Base-by-base conservation (phyloP, 2,797 vertebrate species). In the Lithobates sylvaticus region DNA sequence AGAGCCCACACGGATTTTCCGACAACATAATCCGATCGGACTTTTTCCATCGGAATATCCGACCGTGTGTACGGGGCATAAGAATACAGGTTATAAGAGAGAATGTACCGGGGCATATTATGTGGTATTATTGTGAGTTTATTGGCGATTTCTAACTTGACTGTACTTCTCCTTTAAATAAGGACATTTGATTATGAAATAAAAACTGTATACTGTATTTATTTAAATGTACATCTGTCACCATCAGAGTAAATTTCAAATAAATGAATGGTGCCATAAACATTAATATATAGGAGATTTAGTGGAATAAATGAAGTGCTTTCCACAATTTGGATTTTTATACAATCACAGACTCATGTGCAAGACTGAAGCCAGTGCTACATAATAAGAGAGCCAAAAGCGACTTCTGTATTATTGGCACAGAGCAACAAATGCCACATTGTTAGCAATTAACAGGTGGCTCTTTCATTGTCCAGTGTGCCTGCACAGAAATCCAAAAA, bases 371-470 rank as follows among this genome's bases (percentile, higher is more conserved):
- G 92, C 94, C 94, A 95, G 93, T 92, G 94, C 92, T 93, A 89
- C 91, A 88, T 86, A 89, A 89, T 92, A 89, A 92, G 89, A 93
- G 94, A 95, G 94, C 94, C 94, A 95, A 93, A 95, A 95, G 93
- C 91, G 92, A 92, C 94, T 94, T 92, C 93, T 91, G 91, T 93
- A 94, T 94, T 50, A 67, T 68, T 87, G 90, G 93, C 94, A 94
- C 94, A 91, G 91, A 93, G 94, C 93, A 89, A 90, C 90, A 92
- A 90, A 91, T 93, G 93, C 93, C 92, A 94, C 92, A 94, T 95
- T 94, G 94, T 95, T 95, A 95, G 92, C 92, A 93, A 91, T 94
- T 94, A 95, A 95, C 94, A 95, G 95, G 94, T 95, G 95, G 95
- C 94, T 93, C 92, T 94, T 93, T 95, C 93, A 93, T 94, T 94